Conservation (phyloP, 1,140 invertebrate species). For the Sycobia sp. region DNA sequence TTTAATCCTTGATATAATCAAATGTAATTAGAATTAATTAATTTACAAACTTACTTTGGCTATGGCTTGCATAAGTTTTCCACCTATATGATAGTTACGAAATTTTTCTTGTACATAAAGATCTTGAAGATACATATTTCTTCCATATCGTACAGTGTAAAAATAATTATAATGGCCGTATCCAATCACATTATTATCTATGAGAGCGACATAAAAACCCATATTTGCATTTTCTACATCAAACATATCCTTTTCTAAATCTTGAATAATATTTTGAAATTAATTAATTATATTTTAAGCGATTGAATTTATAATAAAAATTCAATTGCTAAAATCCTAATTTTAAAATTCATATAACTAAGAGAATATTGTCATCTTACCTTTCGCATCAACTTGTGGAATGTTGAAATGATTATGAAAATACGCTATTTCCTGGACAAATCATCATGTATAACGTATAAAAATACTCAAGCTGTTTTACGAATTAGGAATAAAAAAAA, state of each 20-base stretch:
- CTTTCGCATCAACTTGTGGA: conserved; percentile 30
- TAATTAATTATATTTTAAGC: no score
- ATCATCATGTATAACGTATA: neutral
- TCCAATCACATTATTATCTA: conserved; percentile 25
- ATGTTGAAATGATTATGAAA: conserved; percentile 32
- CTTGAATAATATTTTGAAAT: conserved; percentile 23
- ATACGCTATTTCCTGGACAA: conserved; percentile 28
- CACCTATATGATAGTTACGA: conserved; percentile 27
- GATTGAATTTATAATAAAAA: no score
- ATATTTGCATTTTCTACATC: conserved; percentile 23
- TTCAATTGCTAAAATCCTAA: no score
- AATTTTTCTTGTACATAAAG: conserved; percentile 33
- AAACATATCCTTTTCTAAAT: conserved; percentile 26
- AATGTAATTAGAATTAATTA: neutral
- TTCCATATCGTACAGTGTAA: conserved; percentile 18
- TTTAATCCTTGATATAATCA: neutral
- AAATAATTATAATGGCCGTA: conserved; percentile 31
- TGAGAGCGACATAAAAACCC: conserved; percentile 28
- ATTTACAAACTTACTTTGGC: conserved; percentile 18
- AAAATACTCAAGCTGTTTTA: neutral
- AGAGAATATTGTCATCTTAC: no score
- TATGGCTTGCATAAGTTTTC: conserved; percentile 28
- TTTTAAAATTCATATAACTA: neutral
- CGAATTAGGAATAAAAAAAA: neutral
- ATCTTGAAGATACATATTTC: conserved; percentile 30